Conservation (phyloP, 1,140 invertebrate species). For the Drosophila obscura region DNA sequence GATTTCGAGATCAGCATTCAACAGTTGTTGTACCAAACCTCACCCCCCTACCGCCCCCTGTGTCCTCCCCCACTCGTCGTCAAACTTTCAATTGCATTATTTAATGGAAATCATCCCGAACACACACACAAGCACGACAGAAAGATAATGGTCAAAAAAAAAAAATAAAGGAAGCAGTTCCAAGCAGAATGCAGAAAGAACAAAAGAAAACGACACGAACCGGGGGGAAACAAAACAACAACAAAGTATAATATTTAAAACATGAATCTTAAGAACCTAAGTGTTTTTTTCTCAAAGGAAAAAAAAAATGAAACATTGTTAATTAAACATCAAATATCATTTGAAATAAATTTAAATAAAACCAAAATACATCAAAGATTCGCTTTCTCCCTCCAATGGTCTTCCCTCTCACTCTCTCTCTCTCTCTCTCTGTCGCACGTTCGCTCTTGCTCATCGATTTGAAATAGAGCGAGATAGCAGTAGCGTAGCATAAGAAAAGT, state of each 20-base stretch:
- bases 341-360: slow-evolving; percentile 74
- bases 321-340: slow-evolving; percentile 80
- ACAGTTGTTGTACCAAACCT: slow-evolving; percentile 27
- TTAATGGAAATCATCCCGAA: slow-evolving; percentile 37
- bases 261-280: slow-evolving; percentile 77
- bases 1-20: slow-evolving; percentile 30
- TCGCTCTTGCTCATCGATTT: too few relatives aligned
- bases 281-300: slow-evolving; percentile 78
- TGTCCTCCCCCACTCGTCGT: too few relatives aligned
- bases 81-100: slow-evolving; percentile 42
- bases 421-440: too few relatives aligned
- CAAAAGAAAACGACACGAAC: not conserved
- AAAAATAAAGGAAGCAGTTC: slow-evolving; percentile 8
- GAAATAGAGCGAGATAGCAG: too few relatives aligned
- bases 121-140: slow-evolving; percentile 8
- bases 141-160: not conserved
- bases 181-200: not conserved
- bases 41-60: too few relatives aligned
- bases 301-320: slow-evolving; percentile 73
- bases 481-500: too few relatives aligned
- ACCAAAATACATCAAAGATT: slow-evolving; percentile 1
- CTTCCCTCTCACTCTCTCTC: too few relatives aligned
- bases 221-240: slow-evolving; percentile 11
- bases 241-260: slow-evolving; percentile 66
- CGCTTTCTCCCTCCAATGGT: not conserved